Percentiles rank a stretch among this genome's conserved stretches.
Evolutionary conservation across 2,797 vertebrate genomes (phyloP).

Genomic region (Danio aesculapii): DNA sequence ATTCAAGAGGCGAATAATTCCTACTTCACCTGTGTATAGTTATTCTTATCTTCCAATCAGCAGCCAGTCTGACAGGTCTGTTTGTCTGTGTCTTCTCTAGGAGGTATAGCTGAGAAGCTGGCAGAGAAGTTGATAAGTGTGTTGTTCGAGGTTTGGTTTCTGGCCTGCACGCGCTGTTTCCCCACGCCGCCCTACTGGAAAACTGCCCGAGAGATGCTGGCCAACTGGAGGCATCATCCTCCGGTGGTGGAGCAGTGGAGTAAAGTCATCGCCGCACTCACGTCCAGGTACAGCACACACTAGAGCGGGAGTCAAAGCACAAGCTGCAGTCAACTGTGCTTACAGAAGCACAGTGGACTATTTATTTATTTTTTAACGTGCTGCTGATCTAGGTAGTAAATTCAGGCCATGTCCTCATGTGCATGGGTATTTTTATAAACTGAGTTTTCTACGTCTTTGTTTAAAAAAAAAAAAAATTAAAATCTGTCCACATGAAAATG

Average conservation of each 20-base stretch:
- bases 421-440: too few relatives aligned
- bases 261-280: constrained; percentile 88
- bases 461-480: too few relatives aligned
- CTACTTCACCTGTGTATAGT: too few relatives aligned
- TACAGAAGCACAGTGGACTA: too few relatives aligned
- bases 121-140: constrained; percentile 89
- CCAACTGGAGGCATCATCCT: constrained; percentile 91
- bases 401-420: too few relatives aligned
- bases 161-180: constrained; percentile 90
- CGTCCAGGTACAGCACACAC: constrained; percentile 82
- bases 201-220: constrained; percentile 93
- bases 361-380: too few relatives aligned
- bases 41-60: background rate
- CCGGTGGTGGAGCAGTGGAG: constrained; percentile 94
- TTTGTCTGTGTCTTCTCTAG: constrained; percentile 56
- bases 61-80: background rate
- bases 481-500: too few relatives aligned
- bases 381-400: too few relatives aligned
- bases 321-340: background rate
- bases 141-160: constrained; percentile 92
- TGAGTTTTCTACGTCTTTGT: too few relatives aligned
- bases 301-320: background rate
- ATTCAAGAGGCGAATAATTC: too few relatives aligned
- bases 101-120: constrained; percentile 87
- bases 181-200: constrained; percentile 93